Conservation (phyloP, 2,888 invertebrate genomes). For the Torymus texanus region DNA sequence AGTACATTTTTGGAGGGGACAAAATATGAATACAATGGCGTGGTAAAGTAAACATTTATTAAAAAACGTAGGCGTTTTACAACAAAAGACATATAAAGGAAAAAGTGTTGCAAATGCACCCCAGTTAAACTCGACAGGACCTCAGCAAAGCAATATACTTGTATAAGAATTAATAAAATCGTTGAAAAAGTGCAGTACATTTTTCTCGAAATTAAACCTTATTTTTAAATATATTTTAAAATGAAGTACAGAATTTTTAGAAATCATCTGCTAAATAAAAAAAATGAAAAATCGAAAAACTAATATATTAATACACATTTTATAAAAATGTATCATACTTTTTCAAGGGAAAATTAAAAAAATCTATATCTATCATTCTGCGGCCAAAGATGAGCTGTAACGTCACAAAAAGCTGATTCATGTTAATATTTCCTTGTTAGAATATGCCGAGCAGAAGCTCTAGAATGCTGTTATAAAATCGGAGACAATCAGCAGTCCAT, state of each 20-base stretch:
- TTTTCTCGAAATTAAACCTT: background rate
- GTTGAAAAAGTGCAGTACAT: conserved; percentile 47
- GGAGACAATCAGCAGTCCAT: conserved; percentile 59
- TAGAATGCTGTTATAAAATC: conserved; percentile 45
- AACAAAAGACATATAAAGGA: conserved; percentile 59
- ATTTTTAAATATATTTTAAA: too few relatives aligned
- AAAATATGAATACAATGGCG: conserved; percentile 74
- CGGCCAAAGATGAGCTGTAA: conserved; percentile 58
- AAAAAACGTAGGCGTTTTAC: conserved; percentile 54
- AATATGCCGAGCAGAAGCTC: conserved; percentile 43
- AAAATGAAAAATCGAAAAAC: too few relatives aligned
- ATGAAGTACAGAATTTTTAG: too few relatives aligned
- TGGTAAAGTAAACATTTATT: conserved; percentile 54
- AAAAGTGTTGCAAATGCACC: conserved; percentile 76
- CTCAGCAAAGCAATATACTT: conserved; percentile 68
- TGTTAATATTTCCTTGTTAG: conserved; percentile 59
- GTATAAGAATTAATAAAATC: conserved; percentile 65
- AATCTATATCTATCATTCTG: conserved; percentile 55
- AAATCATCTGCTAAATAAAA: too few relatives aligned
- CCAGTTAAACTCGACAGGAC: conserved; percentile 74
- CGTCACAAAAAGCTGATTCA: conserved; percentile 60
- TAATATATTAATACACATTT: background rate
- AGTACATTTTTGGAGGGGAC: conserved; percentile 67
- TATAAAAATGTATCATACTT: conserved; percentile 36
- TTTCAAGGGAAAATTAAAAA: conserved; percentile 43